Evolutionary conservation across 2,888 invertebrate species (phyloP).

Genomic region (Tineola bisselliella): DNA sequence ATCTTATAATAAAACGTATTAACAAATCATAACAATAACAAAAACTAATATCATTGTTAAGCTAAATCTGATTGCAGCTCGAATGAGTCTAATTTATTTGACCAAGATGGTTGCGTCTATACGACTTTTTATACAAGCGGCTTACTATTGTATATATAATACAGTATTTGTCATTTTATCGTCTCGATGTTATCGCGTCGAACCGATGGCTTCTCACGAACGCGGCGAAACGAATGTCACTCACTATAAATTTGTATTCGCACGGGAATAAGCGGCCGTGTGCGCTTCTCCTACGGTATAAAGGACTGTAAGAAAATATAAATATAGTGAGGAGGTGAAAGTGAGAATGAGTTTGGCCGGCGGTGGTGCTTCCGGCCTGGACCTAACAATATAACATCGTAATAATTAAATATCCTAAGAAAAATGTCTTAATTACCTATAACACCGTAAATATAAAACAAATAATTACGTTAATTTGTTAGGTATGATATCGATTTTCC

Average conservation of each 20-base stretch:
- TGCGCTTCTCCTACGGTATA: conserved; percentile 62
- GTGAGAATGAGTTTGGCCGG: conserved; percentile 53
- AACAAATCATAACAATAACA: conserved; percentile 56
- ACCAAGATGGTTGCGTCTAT: conserved; percentile 60
- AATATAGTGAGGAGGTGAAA: conserved; percentile 65
- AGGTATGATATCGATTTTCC: conserved; percentile 67
- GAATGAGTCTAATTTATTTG: conserved; percentile 60
- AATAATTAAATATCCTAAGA: conserved; percentile 68
- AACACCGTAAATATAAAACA: conserved; percentile 69
- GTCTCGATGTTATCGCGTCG: conserved; percentile 56
- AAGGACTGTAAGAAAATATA: conserved; percentile 66
- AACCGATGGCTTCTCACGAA: conserved; percentile 67
- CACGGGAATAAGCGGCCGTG: conserved; percentile 63
- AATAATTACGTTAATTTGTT: conserved; percentile 68
- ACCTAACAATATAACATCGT: conserved; percentile 63
- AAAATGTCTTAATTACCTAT: conserved; percentile 68
- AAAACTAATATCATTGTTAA: conserved; percentile 51
- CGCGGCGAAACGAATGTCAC: conserved; percentile 52
- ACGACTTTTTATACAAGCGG: conserved; percentile 57
- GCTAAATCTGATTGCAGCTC: conserved; percentile 58
- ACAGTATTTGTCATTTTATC: conserved; percentile 37
- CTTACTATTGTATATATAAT: conserved; percentile 66
- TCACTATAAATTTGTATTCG: conserved; percentile 61
- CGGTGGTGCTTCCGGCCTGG: conserved; percentile 38
- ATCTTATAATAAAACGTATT: conserved; percentile 27